These are phyloP conservation scores for Acropora yongei DNA, from an alignment of 64 coral and sea anemone species.

Conservation along the genomic window DNA sequence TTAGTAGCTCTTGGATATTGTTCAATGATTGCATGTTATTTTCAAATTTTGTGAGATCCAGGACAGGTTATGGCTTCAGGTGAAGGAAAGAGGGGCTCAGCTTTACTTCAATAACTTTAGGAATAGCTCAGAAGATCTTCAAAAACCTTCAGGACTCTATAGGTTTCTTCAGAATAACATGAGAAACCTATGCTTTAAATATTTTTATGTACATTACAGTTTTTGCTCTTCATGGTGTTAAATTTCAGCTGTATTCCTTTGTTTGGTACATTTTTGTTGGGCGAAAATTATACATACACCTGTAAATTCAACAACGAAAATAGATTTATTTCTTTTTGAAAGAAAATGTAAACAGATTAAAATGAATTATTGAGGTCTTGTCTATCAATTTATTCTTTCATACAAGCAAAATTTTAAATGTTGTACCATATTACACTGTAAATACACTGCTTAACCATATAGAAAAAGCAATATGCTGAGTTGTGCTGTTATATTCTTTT, in stretches of 20 bases:
- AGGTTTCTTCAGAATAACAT: not conserved
- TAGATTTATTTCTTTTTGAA: conserved; percentile 22
- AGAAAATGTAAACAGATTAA: not conserved
- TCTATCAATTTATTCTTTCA: no score
- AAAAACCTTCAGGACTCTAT: not conserved
- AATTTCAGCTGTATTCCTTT: not conserved
- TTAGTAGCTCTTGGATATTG: not conserved
- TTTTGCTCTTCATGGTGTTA: conserved; percentile 6
- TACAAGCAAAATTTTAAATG: no score
- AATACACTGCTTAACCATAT: no score
- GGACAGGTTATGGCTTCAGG: not conserved
- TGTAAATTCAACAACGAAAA: conserved; percentile 6
- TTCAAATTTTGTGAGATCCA: conserved; percentile 4
- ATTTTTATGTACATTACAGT: not conserved
- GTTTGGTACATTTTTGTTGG: not conserved
- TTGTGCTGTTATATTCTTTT: no score
- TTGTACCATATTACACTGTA: no score
- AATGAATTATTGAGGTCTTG: no score
- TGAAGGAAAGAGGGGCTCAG: conserved; percentile 5
- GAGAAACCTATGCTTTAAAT: conserved; percentile 19
- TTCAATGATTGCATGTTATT: not conserved
- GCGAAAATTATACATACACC: not conserved
- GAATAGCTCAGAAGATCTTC: conserved; percentile 12
- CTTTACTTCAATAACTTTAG: not conserved
- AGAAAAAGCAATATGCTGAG: no score